phyloP scores from a whole-genome alignment of 2,888 invertebrate genomes.

The Argynnis bischoffii region DNA sequence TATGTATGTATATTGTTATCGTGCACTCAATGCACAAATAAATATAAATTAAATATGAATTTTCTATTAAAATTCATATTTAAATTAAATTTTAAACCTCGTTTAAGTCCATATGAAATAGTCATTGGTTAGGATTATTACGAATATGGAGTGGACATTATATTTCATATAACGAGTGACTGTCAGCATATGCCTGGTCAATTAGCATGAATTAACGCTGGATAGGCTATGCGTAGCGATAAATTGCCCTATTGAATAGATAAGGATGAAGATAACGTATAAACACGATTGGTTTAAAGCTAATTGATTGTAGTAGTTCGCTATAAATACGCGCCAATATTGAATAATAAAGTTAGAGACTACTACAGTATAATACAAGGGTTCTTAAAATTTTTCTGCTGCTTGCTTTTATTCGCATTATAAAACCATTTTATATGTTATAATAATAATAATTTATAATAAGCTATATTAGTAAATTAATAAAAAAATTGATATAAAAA shows the following conservation, averaged over 20 bases:
- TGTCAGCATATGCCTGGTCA: constrained; percentile 39
- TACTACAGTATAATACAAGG: background rate
- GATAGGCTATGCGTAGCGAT: constrained; percentile 36
- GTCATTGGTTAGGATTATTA: constrained; percentile 20
- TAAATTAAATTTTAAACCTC: constrained; percentile 3
- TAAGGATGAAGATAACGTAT: constrained; percentile 37
- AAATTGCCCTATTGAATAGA: constrained; percentile 43
- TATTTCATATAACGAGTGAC: constrained; percentile 37
- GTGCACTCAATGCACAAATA: too few species aligned
- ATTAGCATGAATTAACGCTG: constrained; percentile 43
- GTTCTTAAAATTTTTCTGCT: background rate
- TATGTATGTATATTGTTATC: too few species aligned
- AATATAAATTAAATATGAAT: too few species aligned
- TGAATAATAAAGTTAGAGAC: background rate
- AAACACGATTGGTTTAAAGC: constrained; percentile 30
- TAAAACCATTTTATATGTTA: too few species aligned
- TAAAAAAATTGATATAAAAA: too few species aligned
- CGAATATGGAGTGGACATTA: constrained; percentile 33
- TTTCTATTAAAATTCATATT: background rate
- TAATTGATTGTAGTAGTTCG: constrained; percentile 32
- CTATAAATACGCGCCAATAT: constrained; percentile 8
- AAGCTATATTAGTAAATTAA: too few species aligned
- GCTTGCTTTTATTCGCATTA: too few species aligned
- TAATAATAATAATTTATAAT: too few species aligned
- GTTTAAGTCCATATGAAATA: constrained; percentile 15